Conservation (phyloP, 1,140 invertebrate genomes). For the Camponotus pennsylvanicus region DNA sequence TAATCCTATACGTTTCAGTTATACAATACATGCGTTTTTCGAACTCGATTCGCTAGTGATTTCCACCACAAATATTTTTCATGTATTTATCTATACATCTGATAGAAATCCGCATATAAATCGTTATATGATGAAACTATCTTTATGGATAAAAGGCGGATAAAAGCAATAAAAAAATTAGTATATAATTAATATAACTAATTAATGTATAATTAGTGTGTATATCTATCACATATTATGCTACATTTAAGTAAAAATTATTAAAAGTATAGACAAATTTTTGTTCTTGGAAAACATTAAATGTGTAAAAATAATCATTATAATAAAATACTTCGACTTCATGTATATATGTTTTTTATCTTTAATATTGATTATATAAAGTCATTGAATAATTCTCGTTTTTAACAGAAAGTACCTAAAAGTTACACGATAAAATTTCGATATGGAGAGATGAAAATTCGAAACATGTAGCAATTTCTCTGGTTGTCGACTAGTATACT, state of each 20-base stretch:
- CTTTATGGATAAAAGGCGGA: background rate
- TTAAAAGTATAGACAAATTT: background rate
- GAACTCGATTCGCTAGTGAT: background rate
- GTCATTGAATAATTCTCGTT: background rate
- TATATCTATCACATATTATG: background rate
- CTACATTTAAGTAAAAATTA: background rate
- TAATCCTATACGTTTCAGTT: constrained; percentile 18
- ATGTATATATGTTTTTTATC: background rate
- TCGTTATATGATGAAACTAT: background rate
- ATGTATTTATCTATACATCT: background rate
- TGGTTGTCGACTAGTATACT: background rate
- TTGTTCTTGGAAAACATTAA: background rate
- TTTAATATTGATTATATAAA: background rate
- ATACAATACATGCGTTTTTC: no score
- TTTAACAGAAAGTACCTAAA: background rate
- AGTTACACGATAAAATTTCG: background rate
- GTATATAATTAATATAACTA: no score
- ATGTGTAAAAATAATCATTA: background rate
- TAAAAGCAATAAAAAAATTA: background rate
- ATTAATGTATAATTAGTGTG: background rate
- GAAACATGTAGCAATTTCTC: background rate
- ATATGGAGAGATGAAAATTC: background rate
- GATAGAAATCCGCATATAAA: background rate
- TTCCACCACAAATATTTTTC: background rate
- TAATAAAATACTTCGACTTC: background rate